Conservation (phyloP, 2,888 invertebrate species). For the Platycnemis pennipes region DNA sequence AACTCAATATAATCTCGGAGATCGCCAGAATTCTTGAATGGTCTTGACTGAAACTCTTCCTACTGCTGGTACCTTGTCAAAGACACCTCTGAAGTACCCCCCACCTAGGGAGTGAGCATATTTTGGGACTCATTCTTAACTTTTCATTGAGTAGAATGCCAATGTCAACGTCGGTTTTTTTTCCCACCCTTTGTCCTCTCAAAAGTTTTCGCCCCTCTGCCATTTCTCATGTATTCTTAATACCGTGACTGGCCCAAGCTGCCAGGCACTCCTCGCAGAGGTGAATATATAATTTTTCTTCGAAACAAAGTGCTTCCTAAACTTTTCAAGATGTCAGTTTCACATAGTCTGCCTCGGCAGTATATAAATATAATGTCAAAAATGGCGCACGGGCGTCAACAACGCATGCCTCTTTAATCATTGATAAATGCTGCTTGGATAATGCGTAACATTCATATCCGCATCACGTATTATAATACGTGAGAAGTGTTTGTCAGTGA, state of each 20-base stretch:
- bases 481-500: too few relatives aligned
- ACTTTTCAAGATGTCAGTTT: background rate
- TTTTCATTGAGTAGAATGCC: background rate
- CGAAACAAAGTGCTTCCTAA: background rate
- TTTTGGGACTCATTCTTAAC: background rate
- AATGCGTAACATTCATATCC: too few relatives aligned
- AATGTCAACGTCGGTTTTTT: background rate
- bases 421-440: too few relatives aligned
- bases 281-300: background rate
- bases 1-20: background rate
- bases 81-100: background rate
- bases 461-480: too few relatives aligned
- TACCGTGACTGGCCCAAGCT: background rate
- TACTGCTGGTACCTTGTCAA: background rate
- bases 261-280: background rate
- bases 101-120: background rate
- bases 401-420: too few relatives aligned
- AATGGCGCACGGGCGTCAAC: background rate
- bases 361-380: background rate
- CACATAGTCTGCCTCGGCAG: background rate
- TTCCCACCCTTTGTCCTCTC: background rate
- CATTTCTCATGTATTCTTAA: background rate
- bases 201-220: background rate
- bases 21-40: background rate
- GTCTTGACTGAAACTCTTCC: background rate